Evolutionary conservation across 2,797 vertebrate species (phyloP).

Genomic region (Poecilia gillii): DNA sequence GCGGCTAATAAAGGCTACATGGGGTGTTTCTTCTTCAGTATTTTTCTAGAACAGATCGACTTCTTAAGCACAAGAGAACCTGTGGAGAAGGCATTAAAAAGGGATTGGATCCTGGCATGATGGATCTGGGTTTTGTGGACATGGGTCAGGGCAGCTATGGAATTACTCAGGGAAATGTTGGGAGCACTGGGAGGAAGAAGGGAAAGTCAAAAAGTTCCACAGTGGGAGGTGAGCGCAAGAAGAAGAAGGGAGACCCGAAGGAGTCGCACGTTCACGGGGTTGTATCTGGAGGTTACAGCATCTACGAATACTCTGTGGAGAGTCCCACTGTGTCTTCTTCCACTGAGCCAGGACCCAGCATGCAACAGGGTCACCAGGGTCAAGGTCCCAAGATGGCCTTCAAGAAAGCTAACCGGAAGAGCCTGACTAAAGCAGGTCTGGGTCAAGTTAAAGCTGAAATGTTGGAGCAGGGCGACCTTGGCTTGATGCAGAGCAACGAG

Average conservation of each 20-base stretch:
- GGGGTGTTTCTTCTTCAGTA: constrained; percentile 78
- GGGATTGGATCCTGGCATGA: constrained; percentile 87
- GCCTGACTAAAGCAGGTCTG: constrained; percentile 83
- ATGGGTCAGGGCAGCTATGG: constrained; percentile 87
- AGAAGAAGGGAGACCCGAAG: constrained; percentile 79
- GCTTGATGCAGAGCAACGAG: constrained; percentile 86
- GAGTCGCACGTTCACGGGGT: constrained; percentile 69
- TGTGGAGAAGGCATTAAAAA: constrained; percentile 95
- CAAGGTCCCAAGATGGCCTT: constrained; percentile 92
- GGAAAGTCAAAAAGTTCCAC: constrained; percentile 87
- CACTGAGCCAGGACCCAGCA: constrained; percentile 84
- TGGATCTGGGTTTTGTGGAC: constrained; percentile 85
- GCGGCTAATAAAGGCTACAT: background rate
- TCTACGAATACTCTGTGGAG: constrained; percentile 88
- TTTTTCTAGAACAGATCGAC: constrained; percentile 98
- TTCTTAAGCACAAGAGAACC: constrained; percentile 99
- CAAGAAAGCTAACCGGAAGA: constrained; percentile 92
- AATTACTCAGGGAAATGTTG: constrained; percentile 92
- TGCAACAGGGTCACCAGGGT: constrained; percentile 85
- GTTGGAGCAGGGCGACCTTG: constrained; percentile 85
- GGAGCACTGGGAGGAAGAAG: constrained; percentile 88
- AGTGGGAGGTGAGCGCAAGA: constrained; percentile 89
- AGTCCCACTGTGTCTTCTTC: constrained; percentile 87
- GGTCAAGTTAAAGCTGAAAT: constrained; percentile 83
- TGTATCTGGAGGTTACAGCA: constrained; percentile 79